Base-by-base conservation (phyloP, 37 sponge, comb jelly and placozoan species). In the Beroe ovata region DNA sequence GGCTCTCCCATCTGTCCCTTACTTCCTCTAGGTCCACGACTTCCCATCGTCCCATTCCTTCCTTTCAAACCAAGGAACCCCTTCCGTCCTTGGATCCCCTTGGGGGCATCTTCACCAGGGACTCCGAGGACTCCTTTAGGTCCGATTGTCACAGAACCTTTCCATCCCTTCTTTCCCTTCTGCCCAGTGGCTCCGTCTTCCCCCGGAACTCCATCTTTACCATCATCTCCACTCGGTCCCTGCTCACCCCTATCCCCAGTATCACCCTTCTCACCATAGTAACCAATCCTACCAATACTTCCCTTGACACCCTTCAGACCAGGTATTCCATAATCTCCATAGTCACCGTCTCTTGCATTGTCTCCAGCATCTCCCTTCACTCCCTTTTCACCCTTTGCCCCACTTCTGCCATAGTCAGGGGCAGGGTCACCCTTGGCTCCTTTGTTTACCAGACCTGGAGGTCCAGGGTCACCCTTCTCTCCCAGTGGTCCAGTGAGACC, bases 91-190 rank as follows among this genome's bases (percentile, higher is more conserved):
- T 39, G 8, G 19, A 32, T 36, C 1, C 84, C 84, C 4, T 77
- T 42, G 47, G 28, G 20, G 0, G 22, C 47, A 20, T 39, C 28
- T 42, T 26, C 23, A 42, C 84, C 84, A 33, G 20, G 19, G 1
- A 14, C 41, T 40, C 84, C 84, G 22, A 0, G 39, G 4, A 41
- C 8, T 36, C 84, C 84, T 23, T 77, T 77, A 21, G 42, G 54
- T 11, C 84, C 84, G 22, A 77, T 1, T n/a, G 84, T 77, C 1
- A 77, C 47, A 19, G 84, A 25, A 11, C 84, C 84, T 25, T 77
- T 19, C 84, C 84, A 77, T 1, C 84, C 84, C 21, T 77, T 77
- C 4, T 28, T 16, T 40, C 84, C 84, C 28, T 77, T 77, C 33
- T 77, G 38, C 18, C 84, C 84, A 30, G 4, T 19, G 1, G 39